Conservation (phyloP, 2,797 vertebrate species). For the Liparis tanakae region DNA sequence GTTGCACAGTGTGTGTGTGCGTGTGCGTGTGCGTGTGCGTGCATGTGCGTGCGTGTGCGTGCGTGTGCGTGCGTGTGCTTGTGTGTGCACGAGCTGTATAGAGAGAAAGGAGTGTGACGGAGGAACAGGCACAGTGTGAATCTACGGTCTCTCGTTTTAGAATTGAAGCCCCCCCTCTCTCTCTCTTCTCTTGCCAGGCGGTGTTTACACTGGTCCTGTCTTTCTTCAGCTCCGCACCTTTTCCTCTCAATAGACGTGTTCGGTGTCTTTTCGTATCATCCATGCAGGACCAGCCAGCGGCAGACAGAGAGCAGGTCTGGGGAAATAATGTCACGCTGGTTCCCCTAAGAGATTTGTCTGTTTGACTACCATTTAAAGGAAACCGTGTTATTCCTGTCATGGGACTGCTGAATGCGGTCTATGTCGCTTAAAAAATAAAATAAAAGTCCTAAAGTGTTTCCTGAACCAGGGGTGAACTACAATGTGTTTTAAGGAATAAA, state of each 20-base stretch:
- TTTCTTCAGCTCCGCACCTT: conserved; percentile 64
- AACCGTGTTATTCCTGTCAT: neutral
- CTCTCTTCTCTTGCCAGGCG: conserved; percentile 33
- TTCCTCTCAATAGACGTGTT: conserved; percentile 56
- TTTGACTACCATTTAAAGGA: conserved; percentile 13
- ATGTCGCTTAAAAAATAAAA: neutral
- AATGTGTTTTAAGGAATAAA: neutral
- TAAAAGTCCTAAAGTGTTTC: conserved; percentile 1
- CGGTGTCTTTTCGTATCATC: conserved; percentile 37
- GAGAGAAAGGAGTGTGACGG: neutral
- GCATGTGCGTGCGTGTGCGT: neutral
- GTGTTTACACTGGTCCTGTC: conserved; percentile 60
- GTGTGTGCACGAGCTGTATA: neutral
- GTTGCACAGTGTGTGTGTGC: neutral
- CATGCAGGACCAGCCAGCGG: conserved; percentile 24
- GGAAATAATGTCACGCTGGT: conserved; percentile 42
- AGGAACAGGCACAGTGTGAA: neutral
- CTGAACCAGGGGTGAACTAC: neutral
- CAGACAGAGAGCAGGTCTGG: conserved; percentile 30
- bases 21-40: neutral
- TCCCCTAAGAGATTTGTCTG: conserved; percentile 31
- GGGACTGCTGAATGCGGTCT: neutral
- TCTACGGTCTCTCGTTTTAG: conserved; percentile 5
- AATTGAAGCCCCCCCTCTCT: conserved; percentile 16
- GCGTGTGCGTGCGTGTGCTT: neutral